These are phyloP conservation scores for Hyphantria cunea DNA, from an alignment of 1,140 invertebrate genomes.

Conservation along the genomic window DNA sequence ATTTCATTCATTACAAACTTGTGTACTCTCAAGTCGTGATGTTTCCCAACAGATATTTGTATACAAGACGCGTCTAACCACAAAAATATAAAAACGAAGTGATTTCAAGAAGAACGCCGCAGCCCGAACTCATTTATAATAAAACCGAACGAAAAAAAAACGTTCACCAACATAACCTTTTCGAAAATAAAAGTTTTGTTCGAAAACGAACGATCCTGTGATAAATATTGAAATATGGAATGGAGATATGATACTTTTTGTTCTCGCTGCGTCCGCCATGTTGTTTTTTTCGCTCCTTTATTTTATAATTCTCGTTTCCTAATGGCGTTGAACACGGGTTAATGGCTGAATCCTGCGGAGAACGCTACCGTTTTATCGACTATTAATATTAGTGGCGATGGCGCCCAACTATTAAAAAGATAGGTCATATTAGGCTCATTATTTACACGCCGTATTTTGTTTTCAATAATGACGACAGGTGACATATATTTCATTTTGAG, in stretches of 20 bases:
- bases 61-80: not conserved
- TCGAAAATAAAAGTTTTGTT: slow-evolving; percentile 56
- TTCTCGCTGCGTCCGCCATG: slow-evolving; percentile 22
- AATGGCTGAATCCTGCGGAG: slow-evolving; percentile 35
- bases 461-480: no score
- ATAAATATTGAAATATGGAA: slow-evolving; percentile 80
- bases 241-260: slow-evolving; percentile 58
- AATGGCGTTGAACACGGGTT: slow-evolving; percentile 47
- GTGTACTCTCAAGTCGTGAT: no score
- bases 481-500: no score
- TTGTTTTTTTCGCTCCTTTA: slow-evolving; percentile 22
- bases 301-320: slow-evolving; percentile 34
- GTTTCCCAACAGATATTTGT: no score
- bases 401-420: slow-evolving; percentile 5
- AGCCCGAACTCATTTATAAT: slow-evolving; percentile 68
- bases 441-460: no score
- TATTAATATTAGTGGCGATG: slow-evolving; percentile 36
- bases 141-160: slow-evolving; percentile 55
- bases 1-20: no score
- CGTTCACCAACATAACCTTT: slow-evolving; percentile 49
- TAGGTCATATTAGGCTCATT: not conserved
- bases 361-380: slow-evolving; percentile 52
- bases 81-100: not conserved
- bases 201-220: slow-evolving; percentile 72
- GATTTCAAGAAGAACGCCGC: slow-evolving; percentile 13